Percentiles rank a stretch among this genome's conserved stretches.
phyloP scores from a whole-genome alignment of 2,888 invertebrate genomes.

The Nipponacmea schrenckii region DNA sequence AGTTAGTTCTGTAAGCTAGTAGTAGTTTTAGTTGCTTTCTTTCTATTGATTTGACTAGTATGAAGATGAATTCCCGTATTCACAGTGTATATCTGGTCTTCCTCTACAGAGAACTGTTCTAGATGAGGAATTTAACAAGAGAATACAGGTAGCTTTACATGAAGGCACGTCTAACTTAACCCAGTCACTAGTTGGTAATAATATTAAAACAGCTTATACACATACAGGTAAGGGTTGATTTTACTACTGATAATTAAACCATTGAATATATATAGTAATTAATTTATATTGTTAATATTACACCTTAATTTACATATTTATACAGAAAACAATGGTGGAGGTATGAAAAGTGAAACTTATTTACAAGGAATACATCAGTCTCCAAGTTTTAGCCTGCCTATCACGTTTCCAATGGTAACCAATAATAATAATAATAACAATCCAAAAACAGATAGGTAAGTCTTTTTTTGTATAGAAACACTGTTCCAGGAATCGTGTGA shows the following conservation, averaged over 20 bases:
- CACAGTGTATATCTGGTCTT: constrained; percentile 36
- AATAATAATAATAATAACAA: constrained; percentile 1
- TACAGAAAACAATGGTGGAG: not conserved
- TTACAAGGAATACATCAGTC: not conserved
- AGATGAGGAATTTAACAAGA: constrained; percentile 52
- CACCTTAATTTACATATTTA: too few species aligned
- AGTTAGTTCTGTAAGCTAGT: too few species aligned
- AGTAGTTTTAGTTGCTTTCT: not conserved
- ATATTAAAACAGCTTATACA: constrained; percentile 55
- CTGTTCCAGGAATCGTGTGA: not conserved
- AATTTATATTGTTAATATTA: too few species aligned
- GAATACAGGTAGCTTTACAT: constrained; percentile 51
- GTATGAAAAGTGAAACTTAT: not conserved
- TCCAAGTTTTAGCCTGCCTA: not conserved
- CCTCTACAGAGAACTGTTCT: constrained; percentile 41
- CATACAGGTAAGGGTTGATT: constrained; percentile 56
- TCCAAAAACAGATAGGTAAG: too few species aligned
- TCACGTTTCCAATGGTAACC: not conserved
- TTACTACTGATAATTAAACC: too few species aligned
- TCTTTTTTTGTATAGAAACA: too few species aligned
- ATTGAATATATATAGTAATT: too few species aligned
- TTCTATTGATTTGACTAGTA: not conserved
- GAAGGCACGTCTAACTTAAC: constrained; percentile 53
- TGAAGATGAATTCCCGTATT: constrained; percentile 37
- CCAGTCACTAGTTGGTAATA: constrained; percentile 50